These are phyloP conservation scores for Alectura lathami DNA, from an alignment of 2,113 vertebrate genomes.

Conservation along the genomic window DNA sequence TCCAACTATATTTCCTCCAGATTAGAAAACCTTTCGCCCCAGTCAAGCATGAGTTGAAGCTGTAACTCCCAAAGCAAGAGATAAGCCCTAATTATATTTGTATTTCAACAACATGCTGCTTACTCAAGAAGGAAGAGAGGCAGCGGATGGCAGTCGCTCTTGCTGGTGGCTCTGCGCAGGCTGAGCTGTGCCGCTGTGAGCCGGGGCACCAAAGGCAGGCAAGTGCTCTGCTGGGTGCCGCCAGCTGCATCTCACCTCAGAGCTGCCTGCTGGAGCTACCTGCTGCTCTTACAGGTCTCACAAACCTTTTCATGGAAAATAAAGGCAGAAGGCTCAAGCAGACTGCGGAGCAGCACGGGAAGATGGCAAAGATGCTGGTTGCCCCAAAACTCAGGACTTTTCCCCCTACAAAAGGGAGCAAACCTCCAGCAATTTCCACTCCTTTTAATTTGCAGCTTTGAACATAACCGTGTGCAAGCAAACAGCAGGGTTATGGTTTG, in stretches of 20 bases:
- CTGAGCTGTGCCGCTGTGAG: neutral
- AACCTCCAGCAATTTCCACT: neutral
- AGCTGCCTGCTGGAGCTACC: neutral
- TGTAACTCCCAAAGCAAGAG: neutral
- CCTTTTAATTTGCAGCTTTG: conserved; percentile 23
- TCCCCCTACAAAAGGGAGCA: accelerated
- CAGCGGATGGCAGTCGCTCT: neutral
- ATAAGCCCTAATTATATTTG: conserved; percentile 19
- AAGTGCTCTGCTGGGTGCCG: neutral
- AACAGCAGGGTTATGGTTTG: neutral
- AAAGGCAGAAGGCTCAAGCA: neutral
- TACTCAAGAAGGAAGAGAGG: neutral
- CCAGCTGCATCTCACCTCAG: neutral
- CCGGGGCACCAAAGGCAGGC: neutral
- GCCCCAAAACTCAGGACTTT: neutral
- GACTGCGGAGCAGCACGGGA: neutral
- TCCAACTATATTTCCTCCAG: neutral
- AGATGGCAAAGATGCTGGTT: accelerated
- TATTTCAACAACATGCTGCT: neutral
- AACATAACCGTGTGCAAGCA: neutral
- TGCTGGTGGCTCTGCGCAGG: neutral
- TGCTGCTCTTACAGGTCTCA: neutral
- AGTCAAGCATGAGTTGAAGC: neutral
- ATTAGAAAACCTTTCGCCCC: neutral
- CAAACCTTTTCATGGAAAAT: neutral